Base-by-base conservation (phyloP, 2,888 invertebrate genomes). In the Chouioia cunea region DNA sequence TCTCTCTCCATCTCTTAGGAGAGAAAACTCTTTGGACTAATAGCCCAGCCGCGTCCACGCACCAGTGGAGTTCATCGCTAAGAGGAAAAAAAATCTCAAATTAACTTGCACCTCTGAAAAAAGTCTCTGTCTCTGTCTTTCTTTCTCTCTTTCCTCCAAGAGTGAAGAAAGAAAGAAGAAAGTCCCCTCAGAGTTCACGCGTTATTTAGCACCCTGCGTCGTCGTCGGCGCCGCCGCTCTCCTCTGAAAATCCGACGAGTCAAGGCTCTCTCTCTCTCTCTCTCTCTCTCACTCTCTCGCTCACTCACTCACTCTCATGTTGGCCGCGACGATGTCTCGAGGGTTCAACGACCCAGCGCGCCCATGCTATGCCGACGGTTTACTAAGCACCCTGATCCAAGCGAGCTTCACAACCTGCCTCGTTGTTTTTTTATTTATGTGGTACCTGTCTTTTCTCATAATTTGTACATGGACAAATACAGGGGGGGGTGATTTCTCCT, bases 281-380 rank as follows among this genome's bases (percentile, higher is more conserved):
- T n/a, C n/a, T n/a, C n/a, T 57, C 23, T n/a, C 54, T 47, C 64
- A 27, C 56, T 47, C 23, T 10, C 36, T 48, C 50, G 27, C 60
- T 48, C 36, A 12, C 27, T 2, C n/a, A n/a, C n/a, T n/a, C n/a
- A n/a, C 27, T 36, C 36, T 36, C 36, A 69, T 65, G 65, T 73
- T 65, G 73, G 73, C 71, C 67, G 62, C 62, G 59, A 52, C 15
- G 27, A 44, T 66, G 68, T 69, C 68, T 69, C 72, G 60, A 65
- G 72, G 68, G 72, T 72, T 72, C 72, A 68, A 60, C 65, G 72
- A 72, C 22, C 72, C 65, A 60, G 62, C 36, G 2, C 36, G 36
- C 36, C 10, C 27, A 27, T 6, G 27, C 27, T n/a, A n/a, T n/a
- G n/a, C n/a, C n/a, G n/a, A 3, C 36, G 36, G 1, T 10, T 36